A percentile compares a stretch with the other conserved stretches of the same genome.
phyloP scores from a whole-genome alignment of 2,888 invertebrate species.

The Leucophora obtusa region DNA sequence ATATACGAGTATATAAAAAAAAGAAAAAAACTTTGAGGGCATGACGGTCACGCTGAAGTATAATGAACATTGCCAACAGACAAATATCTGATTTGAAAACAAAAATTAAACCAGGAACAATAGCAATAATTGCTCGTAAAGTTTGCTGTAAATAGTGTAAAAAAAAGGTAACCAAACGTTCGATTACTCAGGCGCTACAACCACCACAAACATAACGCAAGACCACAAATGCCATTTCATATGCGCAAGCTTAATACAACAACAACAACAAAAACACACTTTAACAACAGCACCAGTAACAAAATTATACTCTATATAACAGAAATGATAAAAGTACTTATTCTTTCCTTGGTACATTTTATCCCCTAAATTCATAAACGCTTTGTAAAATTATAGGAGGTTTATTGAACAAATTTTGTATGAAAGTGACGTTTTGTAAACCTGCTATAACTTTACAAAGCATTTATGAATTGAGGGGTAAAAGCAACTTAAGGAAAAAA shows the following conservation, averaged over 20 bases:
- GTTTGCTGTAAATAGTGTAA: conserved; percentile 25
- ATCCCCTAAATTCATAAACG: too few relatives aligned
- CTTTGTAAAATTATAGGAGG: too few relatives aligned
- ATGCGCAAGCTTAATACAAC: conserved; percentile 11
- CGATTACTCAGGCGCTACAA: conserved; percentile 35
- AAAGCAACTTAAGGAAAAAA: too few relatives aligned
- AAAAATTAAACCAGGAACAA: conserved; percentile 32
- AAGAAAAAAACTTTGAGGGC: conserved; percentile 67
- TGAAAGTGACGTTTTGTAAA: too few relatives aligned
- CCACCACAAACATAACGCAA: conserved; percentile 8
- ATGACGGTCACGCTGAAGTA: conserved; percentile 75
- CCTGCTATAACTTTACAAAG: too few relatives aligned
- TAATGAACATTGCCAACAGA: conserved; percentile 53
- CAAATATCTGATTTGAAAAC: conserved; percentile 24
- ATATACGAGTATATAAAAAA: conserved; percentile 17
- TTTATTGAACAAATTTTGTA: too few relatives aligned
- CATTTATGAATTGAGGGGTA: too few relatives aligned
- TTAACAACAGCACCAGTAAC: conserved; percentile 8
- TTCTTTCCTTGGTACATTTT: too few relatives aligned
- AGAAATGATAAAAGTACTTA: too few relatives aligned
- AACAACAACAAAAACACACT: neutral
- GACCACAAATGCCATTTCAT: conserved; percentile 19
- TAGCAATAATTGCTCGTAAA: conserved; percentile 52
- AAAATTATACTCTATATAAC: neutral
- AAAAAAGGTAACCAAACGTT: conserved; percentile 28